phyloP scores from a whole-genome alignment of 2,888 invertebrate species.

The Aleiodes testaceus region DNA sequence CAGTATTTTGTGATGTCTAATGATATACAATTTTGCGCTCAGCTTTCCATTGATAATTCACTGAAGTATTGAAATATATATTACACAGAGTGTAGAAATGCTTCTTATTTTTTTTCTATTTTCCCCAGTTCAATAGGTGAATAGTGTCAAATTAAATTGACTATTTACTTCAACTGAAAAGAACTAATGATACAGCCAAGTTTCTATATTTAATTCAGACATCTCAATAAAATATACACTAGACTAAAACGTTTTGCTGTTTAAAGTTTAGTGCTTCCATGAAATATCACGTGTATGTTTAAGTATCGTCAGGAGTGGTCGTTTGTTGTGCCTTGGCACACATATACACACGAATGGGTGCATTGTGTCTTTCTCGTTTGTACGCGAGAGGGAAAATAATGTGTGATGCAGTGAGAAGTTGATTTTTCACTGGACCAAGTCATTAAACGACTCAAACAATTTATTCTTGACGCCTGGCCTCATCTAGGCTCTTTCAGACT shows the following conservation, averaged over 20 bases:
- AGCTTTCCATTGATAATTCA: conserved; percentile 30
- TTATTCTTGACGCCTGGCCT: conserved; percentile 26
- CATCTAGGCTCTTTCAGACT: not conserved
- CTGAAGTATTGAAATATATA: conserved; percentile 2
- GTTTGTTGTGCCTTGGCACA: conserved; percentile 30
- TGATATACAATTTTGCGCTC: conserved; percentile 1
- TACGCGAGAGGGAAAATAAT: not conserved
- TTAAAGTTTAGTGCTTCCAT: conserved; percentile 19
- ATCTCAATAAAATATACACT: conserved; percentile 12
- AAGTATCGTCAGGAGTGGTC: conserved; percentile 27
- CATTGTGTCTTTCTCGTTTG: not conserved
- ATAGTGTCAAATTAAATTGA: conserved; percentile 14
- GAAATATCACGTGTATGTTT: conserved; percentile 24
- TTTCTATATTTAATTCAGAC: conserved; percentile 17
- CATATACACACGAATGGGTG: conserved; percentile 4
- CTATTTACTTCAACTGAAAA: conserved; percentile 8
- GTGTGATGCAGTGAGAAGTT: conserved; percentile 5
- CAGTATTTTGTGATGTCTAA: conserved; percentile 9
- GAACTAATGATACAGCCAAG: not conserved
- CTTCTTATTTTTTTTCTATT: too few relatives aligned
- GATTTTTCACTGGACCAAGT: conserved; percentile 22
- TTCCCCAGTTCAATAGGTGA: not conserved
- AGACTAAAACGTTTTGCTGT: conserved; percentile 10
- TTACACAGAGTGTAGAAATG: not conserved
- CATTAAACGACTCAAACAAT: conserved; percentile 34